phyloP scores from a whole-genome alignment of 2,113 vertebrate species.

The Centropristis striata region DNA sequence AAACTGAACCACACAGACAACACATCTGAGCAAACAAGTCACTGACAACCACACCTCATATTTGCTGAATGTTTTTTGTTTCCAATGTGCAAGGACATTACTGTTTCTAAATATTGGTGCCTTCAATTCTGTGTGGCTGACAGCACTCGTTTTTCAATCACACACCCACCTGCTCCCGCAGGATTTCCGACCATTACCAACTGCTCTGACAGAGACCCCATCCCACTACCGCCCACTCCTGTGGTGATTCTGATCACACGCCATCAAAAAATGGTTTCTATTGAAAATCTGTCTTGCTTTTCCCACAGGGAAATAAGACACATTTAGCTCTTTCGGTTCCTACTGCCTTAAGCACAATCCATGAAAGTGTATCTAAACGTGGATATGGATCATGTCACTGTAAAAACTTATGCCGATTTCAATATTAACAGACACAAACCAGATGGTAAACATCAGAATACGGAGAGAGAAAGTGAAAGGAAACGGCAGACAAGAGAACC shows the following conservation, averaged over 20 bases:
- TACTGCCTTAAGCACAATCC: neutral
- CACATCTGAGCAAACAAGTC: conserved; percentile 1
- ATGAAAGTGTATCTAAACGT: neutral
- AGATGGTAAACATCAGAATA: neutral
- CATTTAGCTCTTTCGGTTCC: neutral
- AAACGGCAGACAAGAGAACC: neutral
- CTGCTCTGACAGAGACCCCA: conserved; percentile 16
- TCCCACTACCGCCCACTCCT: neutral
- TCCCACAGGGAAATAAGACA: neutral
- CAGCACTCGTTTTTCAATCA: conserved; percentile 11
- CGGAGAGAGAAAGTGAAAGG: neutral
- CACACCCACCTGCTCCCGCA: conserved; percentile 14
- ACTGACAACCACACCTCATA: neutral
- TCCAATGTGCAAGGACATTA: neutral
- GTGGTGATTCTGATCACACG: neutral
- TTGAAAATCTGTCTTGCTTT: neutral
- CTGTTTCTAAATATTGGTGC: neutral
- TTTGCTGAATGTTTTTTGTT: neutral
- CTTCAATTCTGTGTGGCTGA: neutral
- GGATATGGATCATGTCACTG: conserved; percentile 7
- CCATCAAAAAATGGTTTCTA: neutral
- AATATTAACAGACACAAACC: neutral
- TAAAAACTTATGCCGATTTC: neutral
- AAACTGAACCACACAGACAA: conserved; percentile 7
- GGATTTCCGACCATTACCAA: conserved; percentile 15